Evolutionary conservation across 2,888 invertebrate species (phyloP).

Genomic region (Drosophila setosimentum): DNA sequence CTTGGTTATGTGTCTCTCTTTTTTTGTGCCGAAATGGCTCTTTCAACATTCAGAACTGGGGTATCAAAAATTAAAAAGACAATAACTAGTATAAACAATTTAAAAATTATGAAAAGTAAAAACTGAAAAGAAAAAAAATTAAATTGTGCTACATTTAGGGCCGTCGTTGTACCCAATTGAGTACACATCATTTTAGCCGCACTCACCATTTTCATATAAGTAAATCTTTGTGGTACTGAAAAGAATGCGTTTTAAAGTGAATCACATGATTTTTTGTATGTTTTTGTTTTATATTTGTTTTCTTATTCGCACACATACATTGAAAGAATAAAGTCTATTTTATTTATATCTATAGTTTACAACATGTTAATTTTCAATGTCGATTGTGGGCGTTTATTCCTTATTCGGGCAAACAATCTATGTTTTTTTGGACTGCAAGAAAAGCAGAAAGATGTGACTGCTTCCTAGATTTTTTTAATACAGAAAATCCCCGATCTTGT

Average conservation of each 20-base stretch:
- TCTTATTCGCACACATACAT: not conserved
- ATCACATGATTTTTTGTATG: not conserved
- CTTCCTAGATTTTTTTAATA: not conserved
- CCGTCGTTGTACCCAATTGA: not conserved
- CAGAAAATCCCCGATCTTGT: not conserved
- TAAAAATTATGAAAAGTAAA: not conserved
- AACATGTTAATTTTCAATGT: not conserved
- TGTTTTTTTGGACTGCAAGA: not conserved
- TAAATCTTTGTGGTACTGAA: not conserved
- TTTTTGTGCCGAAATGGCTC: too few relatives aligned
- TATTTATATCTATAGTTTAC: too few relatives aligned
- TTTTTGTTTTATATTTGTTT: not conserved
- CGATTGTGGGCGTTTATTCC: constrained; percentile 1
- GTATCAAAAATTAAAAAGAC: too few relatives aligned
- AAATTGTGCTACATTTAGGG: not conserved
- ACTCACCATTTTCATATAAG: not conserved
- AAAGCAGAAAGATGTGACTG: not conserved
- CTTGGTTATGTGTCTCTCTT: too few relatives aligned
- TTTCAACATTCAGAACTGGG: too few relatives aligned
- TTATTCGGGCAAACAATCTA: not conserved
- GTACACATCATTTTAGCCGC: not conserved
- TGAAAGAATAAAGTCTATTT: too few relatives aligned
- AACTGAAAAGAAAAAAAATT: not conserved
- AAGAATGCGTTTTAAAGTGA: not conserved
- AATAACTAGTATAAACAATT: not conserved